Conservation (phyloP, 2,888 invertebrate species). For the Caenorhabditis sp. region DNA sequence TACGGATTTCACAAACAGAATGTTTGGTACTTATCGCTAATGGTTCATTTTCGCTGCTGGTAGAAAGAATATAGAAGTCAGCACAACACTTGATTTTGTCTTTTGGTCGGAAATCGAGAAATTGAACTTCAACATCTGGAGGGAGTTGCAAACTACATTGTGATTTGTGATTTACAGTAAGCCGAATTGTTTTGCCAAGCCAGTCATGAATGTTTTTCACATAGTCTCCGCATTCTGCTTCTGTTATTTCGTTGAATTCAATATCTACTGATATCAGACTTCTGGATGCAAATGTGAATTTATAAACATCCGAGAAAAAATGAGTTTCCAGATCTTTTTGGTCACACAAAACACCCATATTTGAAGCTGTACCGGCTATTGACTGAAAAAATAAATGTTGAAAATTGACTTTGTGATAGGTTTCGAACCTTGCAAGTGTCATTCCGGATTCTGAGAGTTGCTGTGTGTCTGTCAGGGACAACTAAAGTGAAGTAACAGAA, state of each 20-base stretch:
- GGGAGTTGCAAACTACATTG: constrained; percentile 16
- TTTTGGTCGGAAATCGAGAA: constrained; percentile 8
- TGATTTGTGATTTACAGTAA: neutral
- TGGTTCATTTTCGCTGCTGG: constrained; percentile 4
- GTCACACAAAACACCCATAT: constrained; percentile 18
- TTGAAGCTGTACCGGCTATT: constrained; percentile 10
- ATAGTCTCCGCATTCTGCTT: neutral
- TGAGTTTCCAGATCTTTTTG: constrained; percentile 15
- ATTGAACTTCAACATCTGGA: constrained; percentile 13
- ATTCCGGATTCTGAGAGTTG: constrained; percentile 8
- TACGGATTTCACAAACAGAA: constrained; percentile 23
- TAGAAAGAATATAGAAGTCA: constrained; percentile 21
- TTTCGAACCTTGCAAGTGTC: constrained; percentile 28
- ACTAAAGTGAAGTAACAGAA: neutral
- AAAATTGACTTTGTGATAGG: neutral
- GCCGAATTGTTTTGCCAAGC: neutral
- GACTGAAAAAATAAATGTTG: constrained; percentile 10
- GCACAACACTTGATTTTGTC: constrained; percentile 24
- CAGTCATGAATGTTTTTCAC: neutral
- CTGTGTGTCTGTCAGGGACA: constrained; percentile 14
- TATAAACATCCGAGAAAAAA: constrained; percentile 11
- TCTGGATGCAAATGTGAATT: constrained; percentile 18
- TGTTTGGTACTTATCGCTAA: constrained; percentile 16
- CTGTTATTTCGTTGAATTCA: neutral
- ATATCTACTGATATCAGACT: neutral